Evolutionary conservation across 2,113 vertebrate genomes (phyloP).

Genomic region (Podarcis cretensis): DNA sequence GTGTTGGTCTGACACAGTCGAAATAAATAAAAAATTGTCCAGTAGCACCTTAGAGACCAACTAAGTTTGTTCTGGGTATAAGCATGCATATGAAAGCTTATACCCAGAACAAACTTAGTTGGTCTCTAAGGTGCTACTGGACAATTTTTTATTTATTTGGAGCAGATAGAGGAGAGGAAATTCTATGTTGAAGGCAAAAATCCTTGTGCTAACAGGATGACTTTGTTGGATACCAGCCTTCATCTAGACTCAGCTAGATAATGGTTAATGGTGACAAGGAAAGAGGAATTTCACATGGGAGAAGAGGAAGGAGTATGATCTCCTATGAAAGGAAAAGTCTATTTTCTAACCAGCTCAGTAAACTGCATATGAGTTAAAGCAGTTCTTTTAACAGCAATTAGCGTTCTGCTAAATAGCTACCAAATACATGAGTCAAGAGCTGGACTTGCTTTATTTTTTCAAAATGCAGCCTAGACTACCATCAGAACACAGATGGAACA

Average conservation of each 20-base stretch:
- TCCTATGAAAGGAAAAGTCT: constrained; percentile 19
- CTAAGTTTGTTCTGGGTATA: no score
- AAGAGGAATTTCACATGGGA: not conserved
- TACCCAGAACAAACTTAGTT: no score
- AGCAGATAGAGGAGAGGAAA: not conserved
- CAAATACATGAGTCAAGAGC: not conserved
- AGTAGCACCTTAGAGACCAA: no score
- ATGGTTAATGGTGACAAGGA: not conserved
- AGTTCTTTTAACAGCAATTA: not conserved
- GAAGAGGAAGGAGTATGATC: accelerated
- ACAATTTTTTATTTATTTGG: no score
- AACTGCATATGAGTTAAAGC: constrained; percentile 33
- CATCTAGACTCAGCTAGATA: not conserved
- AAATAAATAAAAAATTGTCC: no score
- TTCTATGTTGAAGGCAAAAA: not conserved
- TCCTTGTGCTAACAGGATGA: not conserved
- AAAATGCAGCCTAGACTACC: not conserved
- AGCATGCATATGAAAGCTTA: no score
- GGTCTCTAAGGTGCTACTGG: no score
- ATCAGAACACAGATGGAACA: not conserved
- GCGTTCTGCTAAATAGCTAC: constrained; percentile 34
- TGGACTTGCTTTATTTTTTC: constrained; percentile 22
- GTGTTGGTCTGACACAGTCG: no score
- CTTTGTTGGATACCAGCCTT: not conserved
- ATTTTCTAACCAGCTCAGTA: not conserved